A percentile compares a stretch with the other conserved stretches of the same genome.
Evolutionary conservation across 2,113 vertebrate species (phyloP).

Genomic region (Thymallus thymallus): DNA sequence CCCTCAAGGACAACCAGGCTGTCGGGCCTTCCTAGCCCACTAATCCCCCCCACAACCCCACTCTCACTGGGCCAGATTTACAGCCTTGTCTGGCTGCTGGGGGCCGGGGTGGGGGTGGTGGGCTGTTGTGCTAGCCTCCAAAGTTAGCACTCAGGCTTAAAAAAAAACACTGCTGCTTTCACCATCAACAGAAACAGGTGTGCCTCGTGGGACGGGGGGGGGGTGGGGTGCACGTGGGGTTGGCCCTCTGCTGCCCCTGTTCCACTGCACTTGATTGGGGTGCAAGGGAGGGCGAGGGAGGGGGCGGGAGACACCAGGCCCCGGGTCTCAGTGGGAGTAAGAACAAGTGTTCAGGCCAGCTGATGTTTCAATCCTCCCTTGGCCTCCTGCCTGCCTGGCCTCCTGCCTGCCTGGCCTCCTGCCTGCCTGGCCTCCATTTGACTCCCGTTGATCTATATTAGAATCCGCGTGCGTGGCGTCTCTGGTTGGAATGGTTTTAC

Average conservation of each 20-base stretch:
- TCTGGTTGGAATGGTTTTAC: constrained; percentile 40
- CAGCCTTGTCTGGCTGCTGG: not conserved
- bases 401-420: not conserved
- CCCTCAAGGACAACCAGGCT: not conserved
- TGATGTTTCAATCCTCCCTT: constrained; percentile 29
- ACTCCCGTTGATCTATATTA: constrained; percentile 44
- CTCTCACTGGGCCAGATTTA: constrained; percentile 36
- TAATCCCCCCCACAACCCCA: constrained; percentile 7
- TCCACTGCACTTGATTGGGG: constrained; percentile 28
- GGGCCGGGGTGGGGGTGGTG: not conserved
- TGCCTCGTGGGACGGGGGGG: constrained; percentile 5
- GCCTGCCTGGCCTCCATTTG: constrained; percentile 31
- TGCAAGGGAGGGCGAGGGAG: not conserved
- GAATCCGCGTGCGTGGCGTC: constrained; percentile 9
- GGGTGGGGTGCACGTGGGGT: not conserved
- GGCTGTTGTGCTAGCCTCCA: constrained; percentile 1
- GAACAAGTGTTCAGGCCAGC: constrained; percentile 39
- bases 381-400: constrained; percentile 12
- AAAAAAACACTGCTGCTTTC: constrained; percentile 31
- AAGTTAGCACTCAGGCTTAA: constrained; percentile 21
- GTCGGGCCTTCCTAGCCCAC: not conserved
- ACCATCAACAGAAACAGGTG: constrained; percentile 46
- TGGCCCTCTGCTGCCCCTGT: not conserved
- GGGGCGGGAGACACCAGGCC: not conserved
- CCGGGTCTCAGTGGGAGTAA: constrained; percentile 7